Base-by-base conservation (phyloP, 2,113 vertebrate species). In the Corythornis vintsioides region DNA sequence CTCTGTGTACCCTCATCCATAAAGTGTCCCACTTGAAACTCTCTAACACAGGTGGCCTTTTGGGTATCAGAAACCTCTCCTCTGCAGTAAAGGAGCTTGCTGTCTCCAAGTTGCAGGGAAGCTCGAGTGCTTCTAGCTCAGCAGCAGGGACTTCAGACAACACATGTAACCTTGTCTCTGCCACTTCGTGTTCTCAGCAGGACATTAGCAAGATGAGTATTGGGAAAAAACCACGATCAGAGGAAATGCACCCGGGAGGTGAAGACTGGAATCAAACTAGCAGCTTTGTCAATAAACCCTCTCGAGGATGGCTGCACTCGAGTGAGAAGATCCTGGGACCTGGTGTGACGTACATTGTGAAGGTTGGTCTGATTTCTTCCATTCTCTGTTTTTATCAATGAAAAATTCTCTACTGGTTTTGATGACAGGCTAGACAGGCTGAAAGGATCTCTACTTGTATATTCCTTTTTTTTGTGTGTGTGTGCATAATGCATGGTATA, bases 1-100 rank as follows among this genome's bases (percentile, higher is more conserved):
- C 98, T 96, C 98, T 99, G 94, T 99, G 99, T 85, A 99, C 98
- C 78, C 98, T 99, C 97, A 99, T 99, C 97, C 99, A 99, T 97
- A 99, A 99, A 98, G 98, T 99, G 98, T 99, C 99, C 97, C 98
- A 98, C 98, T 97, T 99, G 98, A 99, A 99, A 98, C 98, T 99
- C 94, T 98, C 98, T 97, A 98, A 98, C 97, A 98, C 99, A 0
- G 97, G 98, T 95, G 98, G 98, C 97, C 96, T 99, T 97, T 97
- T 98, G 94, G 98, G 99, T 96, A 99, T 99, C 96, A 99, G 98
- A 96, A 98, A 98, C 95, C 98, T 99, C 95, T 98, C 99, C 91
- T 98, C 99, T n/a, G 99, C 99, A 73, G 98, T 99, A 94, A 99
- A 99, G 97, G 99, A 99, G 98, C 98, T 99, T 98, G 98, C 98